A percentile compares a stretch with the other conserved stretches of the same genome.
Evolutionary conservation across 2,888 invertebrate genomes (phyloP).

Genomic region (Spodoptera littoralis): DNA sequence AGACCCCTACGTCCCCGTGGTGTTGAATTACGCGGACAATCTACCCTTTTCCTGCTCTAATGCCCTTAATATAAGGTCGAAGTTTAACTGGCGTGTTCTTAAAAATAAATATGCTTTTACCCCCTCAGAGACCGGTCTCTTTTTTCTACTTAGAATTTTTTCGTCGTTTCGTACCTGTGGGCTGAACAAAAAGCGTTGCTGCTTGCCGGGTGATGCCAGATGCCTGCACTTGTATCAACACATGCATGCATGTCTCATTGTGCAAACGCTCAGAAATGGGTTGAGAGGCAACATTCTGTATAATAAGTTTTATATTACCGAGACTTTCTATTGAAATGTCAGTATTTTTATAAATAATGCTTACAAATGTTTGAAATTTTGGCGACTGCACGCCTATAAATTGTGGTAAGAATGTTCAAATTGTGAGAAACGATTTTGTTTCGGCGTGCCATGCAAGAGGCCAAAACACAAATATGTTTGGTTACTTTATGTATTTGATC

Average conservation of each 20-base stretch:
- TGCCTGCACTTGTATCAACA: slow-evolving; percentile 69
- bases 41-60: slow-evolving; percentile 22
- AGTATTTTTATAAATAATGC: slow-evolving; percentile 34
- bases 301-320: slow-evolving; percentile 37
- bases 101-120: slow-evolving; percentile 61
- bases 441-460: slow-evolving; percentile 5
- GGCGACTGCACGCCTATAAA: slow-evolving; percentile 40
- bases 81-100: slow-evolving; percentile 17
- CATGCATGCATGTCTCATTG: slow-evolving; percentile 61
- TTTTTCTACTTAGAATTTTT: slow-evolving; percentile 67
- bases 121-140: slow-evolving; percentile 73
- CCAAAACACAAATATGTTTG: slow-evolving; percentile 30
- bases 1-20: slow-evolving; percentile 75
- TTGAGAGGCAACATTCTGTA: slow-evolving; percentile 41
- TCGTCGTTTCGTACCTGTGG: slow-evolving; percentile 78
- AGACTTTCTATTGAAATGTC: slow-evolving; percentile 23
- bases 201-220: slow-evolving; percentile 62
- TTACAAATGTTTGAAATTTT: slow-evolving; percentile 38
- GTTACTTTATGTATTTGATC: slow-evolving; percentile 25
- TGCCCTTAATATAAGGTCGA: slow-evolving; percentile 18
- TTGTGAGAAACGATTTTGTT: slow-evolving; percentile 40
- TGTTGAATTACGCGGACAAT: slow-evolving; percentile 27
- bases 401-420: slow-evolving; percentile 33
- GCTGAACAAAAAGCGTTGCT: slow-evolving; percentile 70
- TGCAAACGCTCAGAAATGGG: slow-evolving; percentile 56